phyloP scores from a whole-genome alignment of 1,140 invertebrate genomes.

The Drusus annulatus region DNA sequence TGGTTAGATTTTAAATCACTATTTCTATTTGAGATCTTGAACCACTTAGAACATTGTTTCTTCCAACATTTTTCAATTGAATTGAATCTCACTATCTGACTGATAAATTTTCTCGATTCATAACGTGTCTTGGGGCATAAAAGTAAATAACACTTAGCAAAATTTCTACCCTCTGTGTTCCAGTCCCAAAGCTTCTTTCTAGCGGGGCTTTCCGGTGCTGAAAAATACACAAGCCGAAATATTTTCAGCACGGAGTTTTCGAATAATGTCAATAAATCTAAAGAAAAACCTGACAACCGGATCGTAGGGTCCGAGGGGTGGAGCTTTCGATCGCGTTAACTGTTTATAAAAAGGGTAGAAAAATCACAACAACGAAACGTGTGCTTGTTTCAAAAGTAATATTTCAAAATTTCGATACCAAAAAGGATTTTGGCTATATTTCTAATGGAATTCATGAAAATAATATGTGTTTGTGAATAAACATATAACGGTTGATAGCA shows the following conservation, averaged over 20 bases:
- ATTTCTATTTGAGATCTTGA: too few relatives aligned
- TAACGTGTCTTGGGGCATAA: background rate
- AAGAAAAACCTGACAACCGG: slow-evolving; percentile 2
- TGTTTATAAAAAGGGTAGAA: too few relatives aligned
- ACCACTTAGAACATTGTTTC: too few relatives aligned
- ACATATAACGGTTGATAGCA: too few relatives aligned
- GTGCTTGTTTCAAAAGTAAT: background rate
- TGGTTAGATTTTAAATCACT: too few relatives aligned
- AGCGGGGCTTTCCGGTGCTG: background rate
- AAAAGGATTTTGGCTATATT: background rate
- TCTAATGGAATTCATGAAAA: too few relatives aligned
- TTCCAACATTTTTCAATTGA: too few relatives aligned
- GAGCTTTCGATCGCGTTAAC: background rate
- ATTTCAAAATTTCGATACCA: background rate
- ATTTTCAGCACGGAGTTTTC: slow-evolving; percentile 9
- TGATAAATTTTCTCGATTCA: background rate
- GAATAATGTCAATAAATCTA: slow-evolving; percentile 31
- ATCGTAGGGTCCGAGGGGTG: background rate
- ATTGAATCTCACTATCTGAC: too few relatives aligned
- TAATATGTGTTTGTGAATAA: too few relatives aligned
- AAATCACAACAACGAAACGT: background rate
- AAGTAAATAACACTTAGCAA: background rate
- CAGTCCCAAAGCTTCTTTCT: background rate
- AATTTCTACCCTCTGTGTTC: background rate
- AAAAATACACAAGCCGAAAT: slow-evolving; percentile 17